Base-by-base conservation (phyloP, 2,797 vertebrate species). In the Bradypodion ventrale region DNA sequence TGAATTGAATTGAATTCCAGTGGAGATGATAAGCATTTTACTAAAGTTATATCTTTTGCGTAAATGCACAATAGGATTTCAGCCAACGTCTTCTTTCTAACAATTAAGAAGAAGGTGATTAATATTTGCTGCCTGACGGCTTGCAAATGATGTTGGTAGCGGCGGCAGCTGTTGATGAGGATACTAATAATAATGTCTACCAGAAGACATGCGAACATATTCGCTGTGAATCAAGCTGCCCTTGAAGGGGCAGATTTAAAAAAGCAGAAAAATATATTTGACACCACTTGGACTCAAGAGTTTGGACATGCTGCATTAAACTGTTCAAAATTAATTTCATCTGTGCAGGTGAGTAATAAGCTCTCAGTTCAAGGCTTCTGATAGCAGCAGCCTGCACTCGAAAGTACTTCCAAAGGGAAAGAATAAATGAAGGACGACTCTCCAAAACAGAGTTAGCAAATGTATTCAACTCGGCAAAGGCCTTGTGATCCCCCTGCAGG, bases 251-350 rank as follows among this genome's bases (percentile, higher is more conserved):
- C 93, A 94, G 94, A 95, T 96, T 56, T 96, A 95, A 96, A 96
- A 96, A 96, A 96, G 95, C 95, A 96, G 95, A 95, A 95, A 96
- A 96, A 96, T 96, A 96, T 93, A 96, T 96, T 96, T 96, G 96
- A 96, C 95, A 96, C 93, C 93, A 96, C 94, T 96, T 96, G 95
- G 95, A 95, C 96, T 96, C 93, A n/a, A 93, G 93, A 95, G 93
- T 91, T 95, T n/a, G 93, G 96, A 96, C 95, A 96, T 96, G 95
- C 95, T 96, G 95, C 95, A 96, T 96, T 96, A 96, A 96, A 96
- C 95, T 96, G 95, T 95, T 97, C 94, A 96, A 96, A 97, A 96
- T 96, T 96, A 97, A 97, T 97, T 96, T 96, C 95, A 96, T 96
- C 96, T 96, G 94, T 96, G 95, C 93, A 94, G 88, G 95, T 95